Percentiles rank a stretch among this genome's conserved stretches.
Conservation (phyloP, 2,888 invertebrate genomes). For the Agrochola lota region DNA sequence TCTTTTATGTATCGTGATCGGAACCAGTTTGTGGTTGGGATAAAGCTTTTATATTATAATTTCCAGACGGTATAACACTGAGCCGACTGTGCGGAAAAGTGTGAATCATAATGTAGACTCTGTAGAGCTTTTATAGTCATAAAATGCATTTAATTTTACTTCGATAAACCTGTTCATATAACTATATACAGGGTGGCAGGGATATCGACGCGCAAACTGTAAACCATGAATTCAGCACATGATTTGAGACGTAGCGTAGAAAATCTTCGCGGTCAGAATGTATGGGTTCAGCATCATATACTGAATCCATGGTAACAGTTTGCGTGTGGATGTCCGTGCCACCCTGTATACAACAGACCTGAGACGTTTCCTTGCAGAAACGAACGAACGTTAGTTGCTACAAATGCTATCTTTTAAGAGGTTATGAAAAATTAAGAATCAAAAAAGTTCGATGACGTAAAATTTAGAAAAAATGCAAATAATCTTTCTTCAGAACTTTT, state of each 20-base stretch:
- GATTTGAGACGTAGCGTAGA: no score
- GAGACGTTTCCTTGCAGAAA: not conserved
- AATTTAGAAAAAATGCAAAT: slow-evolving; percentile 11
- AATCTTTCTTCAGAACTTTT: not conserved
- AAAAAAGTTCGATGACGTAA: slow-evolving; percentile 1
- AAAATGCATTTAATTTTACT: not conserved
- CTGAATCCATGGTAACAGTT: no score
- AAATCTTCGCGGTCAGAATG: no score
- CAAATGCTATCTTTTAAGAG: not conserved
- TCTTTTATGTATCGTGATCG: slow-evolving; percentile 37
- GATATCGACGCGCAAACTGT: no score
- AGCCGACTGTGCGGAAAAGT: slow-evolving; percentile 13
- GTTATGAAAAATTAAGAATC: not conserved
- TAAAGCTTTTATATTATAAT: slow-evolving; percentile 39
- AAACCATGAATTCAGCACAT: no score
- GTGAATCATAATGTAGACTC: slow-evolving; percentile 9
- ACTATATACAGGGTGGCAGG: no score
- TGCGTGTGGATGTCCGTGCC: no score
- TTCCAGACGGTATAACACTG: not conserved
- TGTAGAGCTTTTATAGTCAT: not conserved
- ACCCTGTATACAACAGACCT: no score
- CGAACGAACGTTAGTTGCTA: no score
- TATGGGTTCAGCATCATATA: no score
- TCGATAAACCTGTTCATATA: not conserved
- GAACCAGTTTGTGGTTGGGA: slow-evolving; percentile 46